Evolutionary conservation across 2,797 vertebrate species (phyloP), one percentile per base, ranked within the genome.

Genomic region (Coregonus ussuriensis): DNA sequence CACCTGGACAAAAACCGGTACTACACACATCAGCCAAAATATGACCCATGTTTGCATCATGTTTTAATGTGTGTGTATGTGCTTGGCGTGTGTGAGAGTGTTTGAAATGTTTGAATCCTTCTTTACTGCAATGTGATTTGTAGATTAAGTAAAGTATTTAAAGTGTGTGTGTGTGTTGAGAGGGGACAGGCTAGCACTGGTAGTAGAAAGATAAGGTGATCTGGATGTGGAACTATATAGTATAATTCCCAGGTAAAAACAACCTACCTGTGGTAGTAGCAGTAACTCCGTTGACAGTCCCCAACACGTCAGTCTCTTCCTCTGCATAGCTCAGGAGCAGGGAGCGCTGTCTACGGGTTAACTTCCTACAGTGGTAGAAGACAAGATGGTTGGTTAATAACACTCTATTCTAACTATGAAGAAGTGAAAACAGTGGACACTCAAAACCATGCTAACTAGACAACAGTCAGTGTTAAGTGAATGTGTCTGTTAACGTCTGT

Each of bases 271-370:
- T 87, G 0, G 92, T 88, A 67, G 97, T 97, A 69, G 88, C 91
- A 6, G 96, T 95, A 83, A 99, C 93, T 0, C 98, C 97, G 0
- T 95, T 99, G 66, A 99, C 98, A 0, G 98, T 97, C 82, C 98
- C 98, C 0, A 98, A 98, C 78, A 99, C 94, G 0, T 97, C 96
- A 0, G 92, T 84, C 92, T 99, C 98, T 0, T 99, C 98, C 88
- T 99, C 98, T 0, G 98, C 98, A 0, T 96, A 99, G 92, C 95
- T 98, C 94, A 94, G 88, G 76, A 99, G 92, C 76, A 98, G 92
- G 75, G 92, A 78, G 85, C 93, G 94, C 83, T 99, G 98, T 77
- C 95, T 92, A 84, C 97, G 96, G 0, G 97, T 97, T 88, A 99
- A 90, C 14, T 91, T 94, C 95, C 98, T 99, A 67, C 29, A 67